Base-by-base conservation (phyloP, 2,888 invertebrate species). In the Cataglyphis albicans region DNA sequence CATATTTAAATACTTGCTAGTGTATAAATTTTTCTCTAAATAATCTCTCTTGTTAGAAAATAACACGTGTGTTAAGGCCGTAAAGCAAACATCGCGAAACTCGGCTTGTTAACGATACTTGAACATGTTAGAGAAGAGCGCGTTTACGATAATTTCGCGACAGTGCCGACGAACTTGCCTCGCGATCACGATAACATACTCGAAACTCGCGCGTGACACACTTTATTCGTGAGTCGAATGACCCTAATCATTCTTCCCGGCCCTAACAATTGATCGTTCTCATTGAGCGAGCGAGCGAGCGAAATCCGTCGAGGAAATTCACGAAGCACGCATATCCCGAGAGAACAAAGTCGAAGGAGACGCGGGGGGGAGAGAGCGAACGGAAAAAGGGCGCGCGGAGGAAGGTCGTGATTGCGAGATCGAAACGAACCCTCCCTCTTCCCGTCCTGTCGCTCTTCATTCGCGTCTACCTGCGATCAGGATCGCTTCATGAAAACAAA, bases 261-360 rank as follows among this genome's bases (percentile, higher is more conserved):
- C 2, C 38, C 67, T 25, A 32, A 10, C 25, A 68, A 78, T 78
- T 41, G 68, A 78, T 78, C 67, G 57, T 76, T 76, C 35, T n/a
- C 21, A 78, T 67, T 35, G 52, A 76, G 38, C 57, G 67, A 41
- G 76, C 64, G 25, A 41, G 76, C 64, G 25, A 29, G 68, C 78
- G 35, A 78, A 68, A 44, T 68, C 78, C 44, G 32, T 18, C 44
- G 68, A 35, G 59, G 57, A 68, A 59, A 59, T 68, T 25, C 32
- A 59, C 35, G 57, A 65, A 3, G 25, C 25, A n/a, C 38, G 25
- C 41, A 65, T 32, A 21, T n/a, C 35, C 63, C 21, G 68, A 6
- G 32, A 55, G 52, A 21, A 55, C 52, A 35, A n/a, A 25, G 70
- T 35, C 48, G 21, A n/a, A n/a, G 48, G 35, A 12, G 65, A 10